A percentile compares a stretch with the other conserved stretches of the same genome.
Evolutionary conservation across 2,797 vertebrate genomes (phyloP).

Genomic region (Buphagus erythrorhynchus): DNA sequence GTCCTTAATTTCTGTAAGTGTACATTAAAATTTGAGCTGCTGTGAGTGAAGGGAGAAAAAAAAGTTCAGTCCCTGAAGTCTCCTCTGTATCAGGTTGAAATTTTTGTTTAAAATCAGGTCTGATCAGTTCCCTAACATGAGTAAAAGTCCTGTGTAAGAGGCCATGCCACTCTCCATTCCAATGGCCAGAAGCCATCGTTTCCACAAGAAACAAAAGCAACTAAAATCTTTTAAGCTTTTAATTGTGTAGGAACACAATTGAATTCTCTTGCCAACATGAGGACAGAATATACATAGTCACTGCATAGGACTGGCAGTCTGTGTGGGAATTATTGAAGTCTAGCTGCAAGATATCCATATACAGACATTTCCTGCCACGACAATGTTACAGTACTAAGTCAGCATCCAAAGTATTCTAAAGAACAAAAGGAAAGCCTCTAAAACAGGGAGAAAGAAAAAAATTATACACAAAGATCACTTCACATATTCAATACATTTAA

Average conservation of each 20-base stretch:
- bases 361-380: conserved; percentile 44
- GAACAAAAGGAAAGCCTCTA: conserved; percentile 35
- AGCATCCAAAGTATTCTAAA: conserved; percentile 54
- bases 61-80: not conserved
- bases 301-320: conserved; percentile 53
- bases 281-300: conserved; percentile 61
- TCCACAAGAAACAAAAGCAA: conserved; percentile 57
- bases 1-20: not conserved
- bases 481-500: conserved; percentile 42
- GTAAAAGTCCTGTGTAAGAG: conserved; percentile 19
- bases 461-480: conserved; percentile 17
- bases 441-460: conserved; percentile 4
- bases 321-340: conserved; percentile 71
- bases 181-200: conserved; percentile 61
- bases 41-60: not conserved
- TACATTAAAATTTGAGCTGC: not conserved
- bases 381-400: conserved; percentile 17
- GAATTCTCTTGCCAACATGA: conserved; percentile 43
- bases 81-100: not conserved
- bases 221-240: too few species aligned
- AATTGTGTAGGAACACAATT: conserved; percentile 52
- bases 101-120: conserved; percentile 13
- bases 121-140: not conserved
- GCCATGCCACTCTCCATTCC: not conserved
- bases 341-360: conserved; percentile 65